Percentiles rank a stretch among this genome's conserved stretches.
phyloP scores from a whole-genome alignment of 1,140 invertebrate species.

The Bradysia coprophila region DNA sequence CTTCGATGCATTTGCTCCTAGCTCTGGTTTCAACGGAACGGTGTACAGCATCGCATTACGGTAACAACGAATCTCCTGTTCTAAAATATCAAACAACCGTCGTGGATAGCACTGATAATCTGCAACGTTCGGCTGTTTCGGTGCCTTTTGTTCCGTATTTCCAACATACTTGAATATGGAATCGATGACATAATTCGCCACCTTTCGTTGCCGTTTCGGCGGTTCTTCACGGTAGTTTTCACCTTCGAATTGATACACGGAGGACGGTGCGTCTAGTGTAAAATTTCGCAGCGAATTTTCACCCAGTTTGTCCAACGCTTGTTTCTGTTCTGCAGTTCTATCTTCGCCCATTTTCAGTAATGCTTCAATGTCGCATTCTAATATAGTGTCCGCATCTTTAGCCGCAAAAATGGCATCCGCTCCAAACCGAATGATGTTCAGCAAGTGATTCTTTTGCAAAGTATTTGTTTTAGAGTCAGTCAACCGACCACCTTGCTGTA shows the following conservation, averaged over 20 bases:
- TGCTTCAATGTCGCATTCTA: slow-evolving; percentile 95
- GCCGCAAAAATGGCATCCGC: slow-evolving; percentile 80
- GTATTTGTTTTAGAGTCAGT: slow-evolving; percentile 63
- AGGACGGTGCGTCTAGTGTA: no score
- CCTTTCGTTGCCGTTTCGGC: slow-evolving; percentile 94
- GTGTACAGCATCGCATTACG: slow-evolving; percentile 94
- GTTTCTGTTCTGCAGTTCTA: no score
- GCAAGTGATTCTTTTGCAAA: slow-evolving; percentile 91
- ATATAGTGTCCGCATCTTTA: slow-evolving; percentile 92
- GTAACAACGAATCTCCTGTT: slow-evolving; percentile 97
- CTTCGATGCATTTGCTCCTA: no score
- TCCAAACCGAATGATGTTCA: slow-evolving; percentile 92
- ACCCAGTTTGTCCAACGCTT: no score
- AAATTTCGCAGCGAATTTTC: slow-evolving; percentile 88
- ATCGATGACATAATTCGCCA: no score
- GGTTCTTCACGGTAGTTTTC: slow-evolving; percentile 82
- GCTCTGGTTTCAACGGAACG: slow-evolving; percentile 94
- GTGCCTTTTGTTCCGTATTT: slow-evolving; percentile 86
- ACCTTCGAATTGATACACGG: no score
- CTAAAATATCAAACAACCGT: slow-evolving; percentile 88
- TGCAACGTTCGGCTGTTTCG: slow-evolving; percentile 84
- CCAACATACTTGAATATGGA: no score
- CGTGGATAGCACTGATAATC: slow-evolving; percentile 99
- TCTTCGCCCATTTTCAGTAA: no score
- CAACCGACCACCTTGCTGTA: slow-evolving; percentile 78